These are phyloP conservation scores for Xestoiulus laeticollis DNA, from an alignment of 2,888 invertebrate species.

Conservation along the genomic window DNA sequence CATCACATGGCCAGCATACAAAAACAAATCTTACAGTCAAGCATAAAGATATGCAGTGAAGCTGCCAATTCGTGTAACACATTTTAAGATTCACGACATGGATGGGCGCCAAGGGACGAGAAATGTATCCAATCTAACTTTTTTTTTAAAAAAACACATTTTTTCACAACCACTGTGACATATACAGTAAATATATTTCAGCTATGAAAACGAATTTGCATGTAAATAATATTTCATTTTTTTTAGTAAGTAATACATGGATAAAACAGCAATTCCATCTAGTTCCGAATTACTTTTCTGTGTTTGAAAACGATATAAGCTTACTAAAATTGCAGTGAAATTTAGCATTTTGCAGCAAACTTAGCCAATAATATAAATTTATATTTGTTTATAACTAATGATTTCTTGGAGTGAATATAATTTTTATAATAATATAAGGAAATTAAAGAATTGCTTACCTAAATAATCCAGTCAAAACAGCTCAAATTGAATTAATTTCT, in stretches of 20 bases:
- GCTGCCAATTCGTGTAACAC: neutral
- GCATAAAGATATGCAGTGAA: neutral
- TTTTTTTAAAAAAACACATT: neutral
- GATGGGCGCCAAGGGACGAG: neutral
- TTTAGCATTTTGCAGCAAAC: too few relatives aligned
- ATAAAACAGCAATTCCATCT: too few relatives aligned
- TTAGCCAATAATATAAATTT: too few relatives aligned
- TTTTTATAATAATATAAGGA: too few relatives aligned
- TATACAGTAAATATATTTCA: neutral
- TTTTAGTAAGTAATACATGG: neutral
- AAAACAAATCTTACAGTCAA: constrained; percentile 24
- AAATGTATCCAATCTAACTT: neutral
- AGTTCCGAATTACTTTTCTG: too few relatives aligned
- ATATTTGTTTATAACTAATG: too few relatives aligned
- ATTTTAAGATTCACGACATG: neutral
- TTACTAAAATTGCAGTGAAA: too few relatives aligned
- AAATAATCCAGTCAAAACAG: too few relatives aligned
- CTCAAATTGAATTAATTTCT: too few relatives aligned
- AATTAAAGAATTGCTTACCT: too few relatives aligned
- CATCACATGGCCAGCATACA: neutral
- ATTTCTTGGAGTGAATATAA: too few relatives aligned
- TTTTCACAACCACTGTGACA: neutral
- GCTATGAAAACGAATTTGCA: neutral
- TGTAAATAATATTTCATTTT: neutral
- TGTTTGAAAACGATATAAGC: too few relatives aligned